These are phyloP conservation scores for Cylas formicarius DNA, from an alignment of 1,140 invertebrate species.

Conservation along the genomic window DNA sequence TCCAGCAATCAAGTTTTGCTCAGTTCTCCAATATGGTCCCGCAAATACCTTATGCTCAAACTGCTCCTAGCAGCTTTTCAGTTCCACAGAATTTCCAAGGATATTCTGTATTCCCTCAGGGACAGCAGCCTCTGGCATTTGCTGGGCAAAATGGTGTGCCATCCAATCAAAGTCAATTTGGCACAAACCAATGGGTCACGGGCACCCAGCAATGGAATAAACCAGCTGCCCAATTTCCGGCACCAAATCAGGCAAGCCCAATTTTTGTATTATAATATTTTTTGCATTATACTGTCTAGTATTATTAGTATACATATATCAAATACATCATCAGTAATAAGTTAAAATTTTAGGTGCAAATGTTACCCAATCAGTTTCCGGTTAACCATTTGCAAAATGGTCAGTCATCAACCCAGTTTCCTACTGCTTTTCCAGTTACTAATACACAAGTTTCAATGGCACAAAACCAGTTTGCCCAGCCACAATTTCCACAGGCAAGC, in stretches of 20 bases:
- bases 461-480: constrained; percentile 10
- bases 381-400: constrained; percentile 18
- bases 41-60: constrained; percentile 11
- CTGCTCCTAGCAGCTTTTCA: constrained; percentile 13
- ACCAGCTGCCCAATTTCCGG: constrained; percentile 9
- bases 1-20: constrained; percentile 28
- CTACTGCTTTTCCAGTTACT: constrained; percentile 1
- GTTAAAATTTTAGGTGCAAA: constrained; percentile 15
- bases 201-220: constrained; percentile 1
- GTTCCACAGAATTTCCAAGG: constrained; percentile 16
- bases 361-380: constrained; percentile 13
- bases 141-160: constrained; percentile 15
- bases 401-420: constrained; percentile 16
- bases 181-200: constrained; percentile 1
- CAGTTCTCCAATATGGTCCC: constrained; percentile 10
- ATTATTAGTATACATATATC: neutral
- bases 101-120: constrained; percentile 26
- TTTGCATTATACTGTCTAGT: neutral
- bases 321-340: neutral
- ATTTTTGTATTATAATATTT: neutral
- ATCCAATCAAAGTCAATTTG: constrained; percentile 4
- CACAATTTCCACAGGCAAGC: constrained; percentile 11
- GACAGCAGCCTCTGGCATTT: constrained; percentile 3
- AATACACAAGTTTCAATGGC: constrained; percentile 8
- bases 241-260: constrained; percentile 3